These are phyloP conservation scores for Peucedramus taeniatus DNA, from an alignment of 2,113 vertebrate species.

Conservation along the genomic window DNA sequence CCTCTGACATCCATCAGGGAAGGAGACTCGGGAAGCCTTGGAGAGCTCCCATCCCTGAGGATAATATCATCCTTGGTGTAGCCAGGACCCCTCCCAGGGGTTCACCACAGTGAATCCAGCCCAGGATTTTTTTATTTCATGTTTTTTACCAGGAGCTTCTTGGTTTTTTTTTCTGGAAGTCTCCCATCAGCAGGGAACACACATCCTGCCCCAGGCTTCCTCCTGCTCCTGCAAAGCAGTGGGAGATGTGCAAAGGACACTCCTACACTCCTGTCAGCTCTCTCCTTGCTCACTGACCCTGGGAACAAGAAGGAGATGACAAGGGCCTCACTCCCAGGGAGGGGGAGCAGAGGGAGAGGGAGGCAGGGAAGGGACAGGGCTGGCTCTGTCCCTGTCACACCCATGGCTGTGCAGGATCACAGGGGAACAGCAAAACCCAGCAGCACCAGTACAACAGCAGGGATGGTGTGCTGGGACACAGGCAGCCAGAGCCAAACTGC, in stretches of 20 bases:
- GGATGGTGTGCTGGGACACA: neutral
- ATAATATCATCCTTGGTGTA: accelerated
- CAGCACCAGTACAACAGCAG: neutral
- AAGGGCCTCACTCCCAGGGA: neutral
- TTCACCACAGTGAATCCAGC: accelerated
- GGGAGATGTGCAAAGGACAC: neutral
- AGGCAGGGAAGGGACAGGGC: neutral
- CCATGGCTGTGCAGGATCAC: neutral
- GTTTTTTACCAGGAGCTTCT: neutral
- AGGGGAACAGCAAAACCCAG: accelerated
- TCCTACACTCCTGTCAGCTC: neutral
- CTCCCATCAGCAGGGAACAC: neutral
- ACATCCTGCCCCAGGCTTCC: neutral
- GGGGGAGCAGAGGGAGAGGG: neutral
- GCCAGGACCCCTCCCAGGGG: neutral
- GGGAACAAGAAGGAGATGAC: neutral
- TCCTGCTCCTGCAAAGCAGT: accelerated
- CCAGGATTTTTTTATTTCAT: neutral
- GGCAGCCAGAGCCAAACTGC: neutral
- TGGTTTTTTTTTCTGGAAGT: neutral
- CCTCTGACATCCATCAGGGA: neutral
- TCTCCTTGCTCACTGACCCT: neutral
- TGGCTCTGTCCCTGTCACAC: neutral
- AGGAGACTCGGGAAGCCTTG: accelerated
- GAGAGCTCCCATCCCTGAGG: neutral